phyloP scores from a whole-genome alignment of 2,797 vertebrate genomes.

The Picus viridis region DNA sequence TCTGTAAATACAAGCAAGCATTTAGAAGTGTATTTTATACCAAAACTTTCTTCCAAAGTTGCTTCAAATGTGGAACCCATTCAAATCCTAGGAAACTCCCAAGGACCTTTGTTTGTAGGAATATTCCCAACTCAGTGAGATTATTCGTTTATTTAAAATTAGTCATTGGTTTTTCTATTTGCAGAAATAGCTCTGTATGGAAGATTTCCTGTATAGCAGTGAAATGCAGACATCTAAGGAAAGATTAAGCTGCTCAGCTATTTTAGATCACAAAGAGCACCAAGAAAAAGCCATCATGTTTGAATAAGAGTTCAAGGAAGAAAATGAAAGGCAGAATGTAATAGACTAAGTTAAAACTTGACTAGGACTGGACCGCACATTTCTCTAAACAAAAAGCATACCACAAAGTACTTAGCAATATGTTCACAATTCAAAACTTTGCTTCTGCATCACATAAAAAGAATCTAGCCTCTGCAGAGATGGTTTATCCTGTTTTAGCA shows the following conservation, averaged over 20 bases:
- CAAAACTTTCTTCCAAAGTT: not conserved
- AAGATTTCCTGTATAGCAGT: not conserved
- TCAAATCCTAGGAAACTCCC: not conserved
- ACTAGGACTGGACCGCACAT: not conserved
- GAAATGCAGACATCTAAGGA: not conserved
- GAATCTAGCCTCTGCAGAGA: not conserved
- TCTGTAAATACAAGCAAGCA: not conserved
- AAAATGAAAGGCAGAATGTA: not conserved
- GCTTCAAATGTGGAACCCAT: constrained; percentile 18
- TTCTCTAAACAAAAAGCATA: not conserved
- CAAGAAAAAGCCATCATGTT: not conserved
- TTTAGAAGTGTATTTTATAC: not conserved
- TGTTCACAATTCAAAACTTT: not conserved
- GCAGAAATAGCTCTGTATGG: not conserved
- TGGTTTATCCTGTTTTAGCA: not conserved
- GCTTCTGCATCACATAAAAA: not conserved
- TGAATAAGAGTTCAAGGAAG: not conserved
- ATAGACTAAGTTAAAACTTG: not conserved
- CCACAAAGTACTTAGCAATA: not conserved
- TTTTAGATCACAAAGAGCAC: not conserved
- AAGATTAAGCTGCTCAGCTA: not conserved
- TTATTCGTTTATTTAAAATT: constrained; percentile 52
- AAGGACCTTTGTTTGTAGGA: not conserved
- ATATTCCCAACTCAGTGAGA: constrained; percentile 15
- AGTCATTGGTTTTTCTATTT: not conserved